These are phyloP conservation scores for Nephotettix cincticeps DNA, from an alignment of 1,140 invertebrate species.

Conservation along the genomic window DNA sequence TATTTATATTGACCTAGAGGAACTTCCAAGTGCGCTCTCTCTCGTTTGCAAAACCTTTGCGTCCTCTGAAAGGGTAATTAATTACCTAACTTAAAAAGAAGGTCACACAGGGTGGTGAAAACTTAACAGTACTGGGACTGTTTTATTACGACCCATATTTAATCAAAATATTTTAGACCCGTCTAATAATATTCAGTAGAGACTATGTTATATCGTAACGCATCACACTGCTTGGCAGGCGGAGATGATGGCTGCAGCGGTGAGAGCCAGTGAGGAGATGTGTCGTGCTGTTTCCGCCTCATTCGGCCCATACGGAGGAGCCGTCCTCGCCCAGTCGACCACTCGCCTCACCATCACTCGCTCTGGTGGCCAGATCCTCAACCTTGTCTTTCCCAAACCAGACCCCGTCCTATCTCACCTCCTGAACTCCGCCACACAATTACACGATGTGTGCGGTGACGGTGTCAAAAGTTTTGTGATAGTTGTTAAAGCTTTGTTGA, in stretches of 20 bases:
- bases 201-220: too few relatives aligned
- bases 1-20: too few relatives aligned
- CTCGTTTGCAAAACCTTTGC: too few relatives aligned
- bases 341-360: background rate
- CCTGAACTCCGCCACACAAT: background rate
- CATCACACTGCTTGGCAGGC: background rate
- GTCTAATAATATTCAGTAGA: too few relatives aligned
- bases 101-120: too few relatives aligned
- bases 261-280: background rate
- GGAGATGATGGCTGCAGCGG: background rate
- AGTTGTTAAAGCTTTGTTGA: background rate
- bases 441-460: background rate
- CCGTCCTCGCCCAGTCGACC: background rate
- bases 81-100: too few relatives aligned
- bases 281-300: background rate
- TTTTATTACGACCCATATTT: too few relatives aligned
- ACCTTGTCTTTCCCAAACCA: background rate
- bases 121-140: too few relatives aligned
- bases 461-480: conserved; percentile 14
- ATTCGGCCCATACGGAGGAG: background rate
- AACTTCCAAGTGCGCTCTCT: too few relatives aligned
- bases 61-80: too few relatives aligned
- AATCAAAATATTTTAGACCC: too few relatives aligned
- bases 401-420: background rate
- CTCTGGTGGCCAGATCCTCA: background rate